Evolutionary conservation across 2,888 invertebrate genomes (phyloP), one percentile per base, ranked within the genome.

Genomic region (Unio pictorum): DNA sequence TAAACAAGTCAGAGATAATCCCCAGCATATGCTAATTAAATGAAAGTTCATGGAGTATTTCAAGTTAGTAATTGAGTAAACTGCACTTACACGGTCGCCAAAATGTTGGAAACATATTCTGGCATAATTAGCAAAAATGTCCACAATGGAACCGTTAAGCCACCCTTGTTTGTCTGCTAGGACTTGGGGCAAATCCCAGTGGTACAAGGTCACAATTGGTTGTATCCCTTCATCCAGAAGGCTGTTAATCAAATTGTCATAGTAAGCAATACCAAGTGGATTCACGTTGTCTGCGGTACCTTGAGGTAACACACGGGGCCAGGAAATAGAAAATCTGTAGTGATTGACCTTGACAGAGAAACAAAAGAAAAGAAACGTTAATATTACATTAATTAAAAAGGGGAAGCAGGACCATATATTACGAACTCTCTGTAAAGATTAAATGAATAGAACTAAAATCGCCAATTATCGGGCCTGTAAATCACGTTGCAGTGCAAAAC

Each of bases 301-400:
- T n/a, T 92, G 92, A 0, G 95, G 95, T 75, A 95, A 90, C 65
- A 96, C 91, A 65, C 95, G 91, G 0, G 94, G 90, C 95, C 95
- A 96, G 0, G 95, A 93, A 54, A 91, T 80, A 1, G 91, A 91
- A 76, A 91, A 91, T n/a, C 91, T 85, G 70, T 89, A 89, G 67
- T 86, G 84, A 7, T 79, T 78, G 11, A 82, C 81, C 87, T 87
- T 73, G 0, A 75, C 66, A 6, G 58, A 54, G 30, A 34, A 68
- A 56, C 54, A 59, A 61, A 28, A 55, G 11, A 45, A 45, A 45
- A 45, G 11, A 15, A 45, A 45, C 26, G 3, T 60, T 18, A 7
- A 23, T 23, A 67, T 30, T 58, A 11, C 58, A 58, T 58, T 58
- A 23, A 17, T 58, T 58, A 58, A 3, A 5, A 58, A 26, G 23